phyloP scores from a whole-genome alignment of 2,888 invertebrate genomes.

The Lamproptera curius region DNA sequence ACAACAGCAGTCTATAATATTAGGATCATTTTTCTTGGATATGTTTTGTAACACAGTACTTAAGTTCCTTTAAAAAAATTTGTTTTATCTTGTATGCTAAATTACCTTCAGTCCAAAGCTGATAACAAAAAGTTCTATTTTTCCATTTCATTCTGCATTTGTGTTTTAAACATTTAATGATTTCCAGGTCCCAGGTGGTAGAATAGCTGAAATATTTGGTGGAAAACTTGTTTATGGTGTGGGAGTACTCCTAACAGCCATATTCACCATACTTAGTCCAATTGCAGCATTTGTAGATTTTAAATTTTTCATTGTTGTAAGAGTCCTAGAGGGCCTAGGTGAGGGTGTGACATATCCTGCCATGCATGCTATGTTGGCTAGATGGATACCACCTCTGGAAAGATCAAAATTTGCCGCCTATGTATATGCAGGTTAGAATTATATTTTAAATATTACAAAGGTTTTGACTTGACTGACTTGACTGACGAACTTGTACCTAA shows the following conservation, averaged over 20 bases:
- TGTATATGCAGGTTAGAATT: slow-evolving; percentile 85
- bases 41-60: slow-evolving; percentile 89
- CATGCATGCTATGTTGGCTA: slow-evolving; percentile 94
- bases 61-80: too few relatives aligned
- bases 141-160: too few relatives aligned
- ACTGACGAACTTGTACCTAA: too few relatives aligned
- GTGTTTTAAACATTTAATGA: too few relatives aligned
- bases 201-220: slow-evolving; percentile 90
- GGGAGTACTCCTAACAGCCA: slow-evolving; percentile 87
- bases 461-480: too few relatives aligned
- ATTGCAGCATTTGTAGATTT: slow-evolving; percentile 84
- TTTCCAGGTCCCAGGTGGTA: slow-evolving; percentile 82
- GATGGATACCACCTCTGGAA: slow-evolving; percentile 96
- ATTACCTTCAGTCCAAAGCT: too few relatives aligned
- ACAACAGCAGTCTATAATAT: slow-evolving; percentile 86
- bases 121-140: too few relatives aligned
- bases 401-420: slow-evolving; percentile 93
- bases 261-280: slow-evolving; percentile 91
- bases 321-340: slow-evolving; percentile 89
- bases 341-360: slow-evolving; percentile 96
- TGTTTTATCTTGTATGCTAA: too few relatives aligned
- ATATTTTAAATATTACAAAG: not conserved
- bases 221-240: slow-evolving; percentile 92
- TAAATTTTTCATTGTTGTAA: slow-evolving; percentile 84
- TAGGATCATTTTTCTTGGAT: slow-evolving; percentile 91